Evolutionary conservation across 23 tunicate species (phyloP), one percentile per base, ranked within the genome.

Genomic region (Trididemnum clinides): DNA sequence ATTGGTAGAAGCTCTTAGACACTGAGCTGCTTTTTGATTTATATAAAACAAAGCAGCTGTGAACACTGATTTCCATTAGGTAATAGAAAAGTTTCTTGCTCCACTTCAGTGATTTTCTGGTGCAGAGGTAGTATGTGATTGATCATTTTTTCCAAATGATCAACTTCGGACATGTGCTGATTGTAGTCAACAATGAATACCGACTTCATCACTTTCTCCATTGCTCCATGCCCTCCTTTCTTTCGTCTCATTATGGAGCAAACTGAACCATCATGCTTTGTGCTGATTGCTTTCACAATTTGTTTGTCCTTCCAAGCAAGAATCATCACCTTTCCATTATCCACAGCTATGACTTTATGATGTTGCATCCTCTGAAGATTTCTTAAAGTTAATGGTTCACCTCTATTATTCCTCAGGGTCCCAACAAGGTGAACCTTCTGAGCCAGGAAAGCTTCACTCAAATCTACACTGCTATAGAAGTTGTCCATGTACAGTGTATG

Each of bases 401-500:
- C n/a, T 29, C 44, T 71, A 33, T 71, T 23, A 7, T 20, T 38
- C 25, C 51, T 39, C 33, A 39, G 71, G 25, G 51, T 77, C 64
- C 64, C 82, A 31, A 34, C 82, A 26, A 21, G 23, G 63, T 77
- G 82, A 36, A 77, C 28, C 22, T 22, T 23, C 64, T 77, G 51
- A 23, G 51, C 82, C 71, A 77, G 63, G 2, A 77, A n/a, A 20
- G 63, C 63, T 77, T 77, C 82, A 28, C 64, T 37, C 71, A 77
- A 23, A 7, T 77, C 82, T 10, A 36, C 63, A 22, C 82, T 39
- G 71, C 39, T 77, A 23, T 77, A 77, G 7, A 77, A 77, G 63
- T 77, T 77, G 26, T 77, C 82, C 82, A 39, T 77, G 63, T 77
- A 77, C 20, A 77, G 82, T 36, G 63, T 10, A 33, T 77, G 82